phyloP scores from a whole-genome alignment of 2,888 invertebrate genomes.

The Dicyrtoma fusca region DNA sequence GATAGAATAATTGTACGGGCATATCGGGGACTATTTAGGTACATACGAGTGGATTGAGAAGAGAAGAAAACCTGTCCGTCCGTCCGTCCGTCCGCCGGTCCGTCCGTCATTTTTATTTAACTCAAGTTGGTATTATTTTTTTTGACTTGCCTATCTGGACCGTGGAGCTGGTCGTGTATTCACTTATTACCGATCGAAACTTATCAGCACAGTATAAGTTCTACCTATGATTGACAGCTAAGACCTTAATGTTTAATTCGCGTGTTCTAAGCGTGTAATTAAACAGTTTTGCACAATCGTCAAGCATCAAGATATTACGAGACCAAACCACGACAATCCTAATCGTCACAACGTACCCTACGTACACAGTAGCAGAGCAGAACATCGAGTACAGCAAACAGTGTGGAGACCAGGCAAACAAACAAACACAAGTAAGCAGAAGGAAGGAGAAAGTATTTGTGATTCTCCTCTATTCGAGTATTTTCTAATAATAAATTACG shows the following conservation, averaged over 20 bases:
- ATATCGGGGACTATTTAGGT: no score
- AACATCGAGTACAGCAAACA: neutral
- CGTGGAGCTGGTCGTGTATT: neutral
- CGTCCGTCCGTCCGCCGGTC: no score
- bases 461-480: neutral
- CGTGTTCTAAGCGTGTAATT: slow-evolving; percentile 56
- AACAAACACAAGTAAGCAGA: slow-evolving; percentile 10
- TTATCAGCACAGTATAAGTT: slow-evolving; percentile 39
- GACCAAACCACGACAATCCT: slow-evolving; percentile 28
- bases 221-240: slow-evolving; percentile 55
- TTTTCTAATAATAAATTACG: no score
- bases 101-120: no score
- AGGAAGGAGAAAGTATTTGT: slow-evolving; percentile 6
- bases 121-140: neutral
- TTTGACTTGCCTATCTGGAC: neutral
- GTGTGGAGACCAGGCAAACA: neutral
- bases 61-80: no score
- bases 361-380: neutral
- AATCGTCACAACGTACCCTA: neutral
- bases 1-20: no score
- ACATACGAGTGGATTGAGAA: no score
- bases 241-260: slow-evolving; percentile 57
- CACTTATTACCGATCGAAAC: slow-evolving; percentile 28
- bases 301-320: slow-evolving; percentile 46
- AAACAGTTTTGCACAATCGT: slow-evolving; percentile 55